Base-by-base conservation (phyloP, 2,888 invertebrate species). In the Coleophora deauratella region DNA sequence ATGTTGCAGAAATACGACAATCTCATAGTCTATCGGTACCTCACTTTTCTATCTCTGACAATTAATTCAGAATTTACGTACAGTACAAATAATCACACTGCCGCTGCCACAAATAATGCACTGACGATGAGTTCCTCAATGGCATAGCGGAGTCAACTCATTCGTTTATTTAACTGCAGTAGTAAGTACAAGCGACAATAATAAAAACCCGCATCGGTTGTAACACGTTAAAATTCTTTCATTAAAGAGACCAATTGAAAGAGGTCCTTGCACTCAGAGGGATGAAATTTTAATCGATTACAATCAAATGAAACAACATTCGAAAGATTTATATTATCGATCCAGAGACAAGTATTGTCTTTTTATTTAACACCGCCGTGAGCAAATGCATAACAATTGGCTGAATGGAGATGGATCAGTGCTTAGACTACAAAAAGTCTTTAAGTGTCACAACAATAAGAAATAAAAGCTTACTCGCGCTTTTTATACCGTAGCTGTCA, bases 251-350 rank as follows among this genome's bases (percentile, higher is more conserved):
- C 45, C 68, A 69, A 77, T 77, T 77, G 74, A 64, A 59, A 54
- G 65, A 65, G 74, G 71, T 74, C 72, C 66, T 66, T 71, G 72
- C 73, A 67, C 76, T 63, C 57, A 45, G 50, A 56, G 66, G 73
- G 68, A 70, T 72, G 68, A 67, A 62, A 61, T 72, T 65, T 71
- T 73, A 64, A 66, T 66, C 59, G 66, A 44, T 61, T 59, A 58
- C 66, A 66, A 68, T 70, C 62, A 64, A 65, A 57, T 55, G 52
- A 62, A 21, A 57, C 57, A 62, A 11, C 27, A 13, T 12, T 38
- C 33, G 35, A 35, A 32, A 28, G 31, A 38, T 42, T 38, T 38
- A 28, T 36, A 7, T 37, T 12, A 28, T 37, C 37, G 21, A 21
- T 21, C 6, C 21, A 21, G 21, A 21, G 21, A 21, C 21, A 21